Evolutionary conservation across 2,113 vertebrate species (phyloP).

Genomic region (Xenotilapia leptura): DNA sequence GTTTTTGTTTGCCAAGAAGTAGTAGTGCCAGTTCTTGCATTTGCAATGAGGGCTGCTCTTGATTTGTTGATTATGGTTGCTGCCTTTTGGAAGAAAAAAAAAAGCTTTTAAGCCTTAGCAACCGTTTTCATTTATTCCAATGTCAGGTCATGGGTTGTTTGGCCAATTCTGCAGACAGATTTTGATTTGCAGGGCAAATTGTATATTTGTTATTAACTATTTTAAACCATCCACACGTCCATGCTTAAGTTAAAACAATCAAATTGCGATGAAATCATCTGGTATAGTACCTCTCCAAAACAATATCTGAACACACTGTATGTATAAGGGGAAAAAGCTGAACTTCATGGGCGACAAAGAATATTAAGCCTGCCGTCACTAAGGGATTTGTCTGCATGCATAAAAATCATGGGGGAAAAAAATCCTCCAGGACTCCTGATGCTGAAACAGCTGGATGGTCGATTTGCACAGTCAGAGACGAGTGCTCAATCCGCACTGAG

Average conservation of each 20-base stretch:
- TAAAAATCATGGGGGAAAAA: neutral
- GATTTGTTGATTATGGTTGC: neutral
- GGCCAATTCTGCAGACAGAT: neutral
- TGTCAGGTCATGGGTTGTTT: neutral
- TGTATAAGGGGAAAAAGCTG: neutral
- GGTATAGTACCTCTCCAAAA: neutral
- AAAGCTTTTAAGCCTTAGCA: neutral
- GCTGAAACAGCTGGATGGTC: conserved; percentile 32
- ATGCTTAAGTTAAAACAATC: neutral
- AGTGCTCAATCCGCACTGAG: conserved; percentile 3
- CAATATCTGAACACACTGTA: neutral
- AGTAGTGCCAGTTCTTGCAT: neutral
- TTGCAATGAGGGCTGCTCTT: neutral
- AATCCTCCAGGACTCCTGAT: conserved; percentile 10
- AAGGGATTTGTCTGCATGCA: conserved; percentile 41
- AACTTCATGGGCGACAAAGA: neutral
- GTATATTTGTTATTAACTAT: neutral
- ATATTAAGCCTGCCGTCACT: conserved; percentile 1
- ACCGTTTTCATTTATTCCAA: neutral
- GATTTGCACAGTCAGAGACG: conserved; percentile 4
- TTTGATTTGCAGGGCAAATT: neutral
- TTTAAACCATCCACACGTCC: neutral
- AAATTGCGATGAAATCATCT: neutral
- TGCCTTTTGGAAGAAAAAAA: neutral
- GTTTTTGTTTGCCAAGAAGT: neutral